A percentile compares a stretch with the other conserved stretches of the same genome.
Conservation (phyloP, 2,113 vertebrate species). For the Aptenodytes forsteri region DNA sequence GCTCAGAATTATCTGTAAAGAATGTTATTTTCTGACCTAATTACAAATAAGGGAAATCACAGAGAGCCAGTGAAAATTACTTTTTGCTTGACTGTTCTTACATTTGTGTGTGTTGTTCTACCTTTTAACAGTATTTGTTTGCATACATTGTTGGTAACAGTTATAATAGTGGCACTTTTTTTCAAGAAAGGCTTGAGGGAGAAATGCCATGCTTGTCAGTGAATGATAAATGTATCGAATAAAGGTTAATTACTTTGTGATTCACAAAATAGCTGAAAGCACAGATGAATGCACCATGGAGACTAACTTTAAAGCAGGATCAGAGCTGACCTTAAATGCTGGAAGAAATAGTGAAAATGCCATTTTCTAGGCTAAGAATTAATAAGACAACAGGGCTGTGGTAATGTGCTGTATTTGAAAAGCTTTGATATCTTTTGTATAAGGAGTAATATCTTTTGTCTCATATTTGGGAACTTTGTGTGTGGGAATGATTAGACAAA, state of each 20-base stretch:
- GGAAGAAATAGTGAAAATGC: not conserved
- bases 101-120: not conserved
- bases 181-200: not conserved
- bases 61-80: not conserved
- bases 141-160: not conserved
- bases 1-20: not conserved
- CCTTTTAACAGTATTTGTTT: not conserved
- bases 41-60: not conserved
- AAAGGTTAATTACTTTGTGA: constrained; percentile 58
- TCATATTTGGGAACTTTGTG: not conserved
- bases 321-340: not conserved
- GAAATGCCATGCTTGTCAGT: constrained; percentile 23
- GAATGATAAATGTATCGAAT: constrained; percentile 38
- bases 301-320: not conserved
- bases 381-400: not conserved
- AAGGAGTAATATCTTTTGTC: not conserved
- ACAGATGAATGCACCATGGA: not conserved
- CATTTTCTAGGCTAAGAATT: not conserved
- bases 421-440: not conserved
- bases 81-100: not conserved
- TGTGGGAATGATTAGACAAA: not conserved
- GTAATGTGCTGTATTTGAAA: not conserved
- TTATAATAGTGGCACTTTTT: not conserved
- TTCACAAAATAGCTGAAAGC: constrained; percentile 28
- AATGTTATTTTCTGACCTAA: not conserved